A percentile compares a stretch with the other conserved stretches of the same genome.
Evolutionary conservation across 1,140 invertebrate genomes (phyloP).

Genomic region (Venturia canescens): DNA sequence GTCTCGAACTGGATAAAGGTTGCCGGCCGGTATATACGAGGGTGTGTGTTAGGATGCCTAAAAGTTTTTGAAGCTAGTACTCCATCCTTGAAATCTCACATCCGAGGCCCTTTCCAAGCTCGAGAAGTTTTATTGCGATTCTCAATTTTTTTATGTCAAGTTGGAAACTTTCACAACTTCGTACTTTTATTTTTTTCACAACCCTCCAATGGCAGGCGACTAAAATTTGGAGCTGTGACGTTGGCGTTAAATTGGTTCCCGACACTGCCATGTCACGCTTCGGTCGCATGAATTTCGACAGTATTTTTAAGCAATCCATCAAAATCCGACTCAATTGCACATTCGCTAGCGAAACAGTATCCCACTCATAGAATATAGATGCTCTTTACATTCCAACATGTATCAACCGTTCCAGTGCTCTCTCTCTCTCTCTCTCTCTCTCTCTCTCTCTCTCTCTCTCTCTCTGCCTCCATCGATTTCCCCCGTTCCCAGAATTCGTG

Average conservation of each 20-base stretch:
- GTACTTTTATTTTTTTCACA: neutral
- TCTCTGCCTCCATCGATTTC: neutral
- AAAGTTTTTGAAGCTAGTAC: neutral
- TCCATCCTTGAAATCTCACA: neutral
- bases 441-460: neutral
- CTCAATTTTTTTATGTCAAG: neutral
- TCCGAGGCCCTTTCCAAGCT: too few species aligned
- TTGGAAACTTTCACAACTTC: neutral
- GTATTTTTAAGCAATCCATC: slow-evolving; percentile 59
- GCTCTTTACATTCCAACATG: slow-evolving; percentile 58
- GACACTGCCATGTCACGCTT: slow-evolving; percentile 51
- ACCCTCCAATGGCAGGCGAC: neutral
- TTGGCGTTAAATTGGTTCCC: slow-evolving; percentile 48
- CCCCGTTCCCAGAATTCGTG: neutral
- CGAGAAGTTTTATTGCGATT: neutral
- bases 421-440: neutral
- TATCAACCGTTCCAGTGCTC: neutral
- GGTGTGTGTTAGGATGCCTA: too few species aligned
- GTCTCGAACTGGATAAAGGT: neutral
- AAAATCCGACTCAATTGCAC: slow-evolving; percentile 63
- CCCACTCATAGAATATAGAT: slow-evolving; percentile 52
- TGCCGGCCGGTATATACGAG: too few species aligned
- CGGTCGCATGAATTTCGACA: slow-evolving; percentile 17
- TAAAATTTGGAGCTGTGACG: neutral
- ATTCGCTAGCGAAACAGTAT: slow-evolving; percentile 54